Percentiles rank a stretch among this genome's conserved stretches.
phyloP scores from a whole-genome alignment of 2,113 vertebrate genomes.

The Lepus europaeus region DNA sequence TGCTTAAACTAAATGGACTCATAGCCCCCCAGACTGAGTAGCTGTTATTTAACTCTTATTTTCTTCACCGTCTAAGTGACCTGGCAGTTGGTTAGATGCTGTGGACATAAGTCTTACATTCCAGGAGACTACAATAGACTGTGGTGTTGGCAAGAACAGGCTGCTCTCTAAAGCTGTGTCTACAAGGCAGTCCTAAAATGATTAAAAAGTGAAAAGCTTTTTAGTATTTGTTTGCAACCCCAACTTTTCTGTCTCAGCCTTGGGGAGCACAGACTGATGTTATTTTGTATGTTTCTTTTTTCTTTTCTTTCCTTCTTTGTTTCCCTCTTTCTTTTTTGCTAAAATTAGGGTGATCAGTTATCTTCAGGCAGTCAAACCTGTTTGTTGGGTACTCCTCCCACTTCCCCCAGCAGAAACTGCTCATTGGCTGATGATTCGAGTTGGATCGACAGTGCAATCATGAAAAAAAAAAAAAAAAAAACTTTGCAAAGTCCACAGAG shows the following conservation, averaged over 20 bases:
- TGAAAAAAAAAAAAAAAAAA: neutral
- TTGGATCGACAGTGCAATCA: neutral
- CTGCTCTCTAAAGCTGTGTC: neutral
- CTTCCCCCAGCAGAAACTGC: conserved; percentile 31
- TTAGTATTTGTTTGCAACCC: neutral
- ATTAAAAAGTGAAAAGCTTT: neutral
- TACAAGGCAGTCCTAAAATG: neutral
- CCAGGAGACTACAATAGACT: neutral
- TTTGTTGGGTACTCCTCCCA: conserved; percentile 62
- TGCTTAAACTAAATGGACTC: neutral
- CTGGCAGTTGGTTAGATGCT: neutral
- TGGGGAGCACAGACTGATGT: neutral
- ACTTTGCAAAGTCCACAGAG: neutral
- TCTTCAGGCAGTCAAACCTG: conserved; percentile 70
- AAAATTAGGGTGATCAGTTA: conserved; percentile 45
- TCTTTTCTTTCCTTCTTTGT: neutral
- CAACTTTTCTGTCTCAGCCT: conserved; percentile 17
- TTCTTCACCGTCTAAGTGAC: conserved; percentile 45
- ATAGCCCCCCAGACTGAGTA: neutral
- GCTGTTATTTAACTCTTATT: conserved; percentile 20
- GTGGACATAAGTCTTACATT: neutral
- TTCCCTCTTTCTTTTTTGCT: neutral
- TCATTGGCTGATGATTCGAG: conserved; percentile 26
- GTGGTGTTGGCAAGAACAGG: neutral
- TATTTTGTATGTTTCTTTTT: neutral